phyloP scores from a whole-genome alignment of 2,888 invertebrate species.

The Callyntrura sp. region DNA sequence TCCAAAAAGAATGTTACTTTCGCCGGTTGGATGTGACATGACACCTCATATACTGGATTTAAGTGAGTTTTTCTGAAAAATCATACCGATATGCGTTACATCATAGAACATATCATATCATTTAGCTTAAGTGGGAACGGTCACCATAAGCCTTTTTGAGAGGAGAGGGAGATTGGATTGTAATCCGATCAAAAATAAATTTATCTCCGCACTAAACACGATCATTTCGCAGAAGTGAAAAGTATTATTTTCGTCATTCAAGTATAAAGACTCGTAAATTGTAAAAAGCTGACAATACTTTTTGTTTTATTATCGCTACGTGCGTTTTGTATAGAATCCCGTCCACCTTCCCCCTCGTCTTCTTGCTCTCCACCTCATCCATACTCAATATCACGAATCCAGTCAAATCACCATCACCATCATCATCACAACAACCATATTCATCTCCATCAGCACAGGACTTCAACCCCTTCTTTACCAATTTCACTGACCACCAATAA shows the following conservation, averaged over 20 bases:
- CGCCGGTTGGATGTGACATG: constrained; percentile 71
- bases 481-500: constrained; percentile 82
- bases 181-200: constrained; percentile 38
- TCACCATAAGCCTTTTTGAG: not conserved
- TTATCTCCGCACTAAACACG: not conserved
- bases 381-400: constrained; percentile 83
- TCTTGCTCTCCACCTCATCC: constrained; percentile 83
- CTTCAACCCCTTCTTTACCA: constrained; percentile 82
- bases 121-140: not conserved
- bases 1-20: constrained; percentile 71
- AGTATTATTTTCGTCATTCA: not conserved
- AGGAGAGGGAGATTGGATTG: not conserved
- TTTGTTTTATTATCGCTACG: not conserved
- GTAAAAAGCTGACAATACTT: not conserved
- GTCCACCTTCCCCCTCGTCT: constrained; percentile 82
- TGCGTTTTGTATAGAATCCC: constrained; percentile 77
- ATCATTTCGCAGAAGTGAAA: not conserved
- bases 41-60: constrained; percentile 74
- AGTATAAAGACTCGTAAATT: not conserved
- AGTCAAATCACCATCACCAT: constrained; percentile 76
- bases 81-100: not conserved
- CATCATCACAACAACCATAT: constrained; percentile 45
- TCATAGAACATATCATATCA: not conserved
- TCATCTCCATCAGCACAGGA: constrained; percentile 62
- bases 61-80: constrained; percentile 69